Conservation (phyloP, 2,797 vertebrate genomes). For the Malacoraja senta region DNA sequence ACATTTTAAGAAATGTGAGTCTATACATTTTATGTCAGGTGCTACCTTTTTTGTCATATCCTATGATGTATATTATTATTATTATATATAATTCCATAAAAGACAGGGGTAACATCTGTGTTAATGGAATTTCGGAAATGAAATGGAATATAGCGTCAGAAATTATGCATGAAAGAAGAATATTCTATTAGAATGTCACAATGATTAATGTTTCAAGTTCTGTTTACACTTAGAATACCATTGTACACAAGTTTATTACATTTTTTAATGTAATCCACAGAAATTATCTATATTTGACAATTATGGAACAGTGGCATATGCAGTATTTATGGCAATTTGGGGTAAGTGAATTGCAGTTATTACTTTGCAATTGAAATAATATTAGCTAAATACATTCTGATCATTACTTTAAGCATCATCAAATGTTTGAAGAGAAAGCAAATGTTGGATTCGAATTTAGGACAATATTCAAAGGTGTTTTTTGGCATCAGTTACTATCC, state of each 20-base stretch:
- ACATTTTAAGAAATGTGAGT: not conserved
- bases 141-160: not conserved
- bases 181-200: not conserved
- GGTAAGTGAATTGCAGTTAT: conserved; percentile 61
- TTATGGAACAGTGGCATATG: conserved; percentile 85
- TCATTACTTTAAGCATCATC: not conserved
- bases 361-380: conserved; percentile 40
- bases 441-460: not conserved
- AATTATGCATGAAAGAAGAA: not conserved
- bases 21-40: not conserved
- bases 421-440: not conserved
- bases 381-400: not conserved
- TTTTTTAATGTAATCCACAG: conserved; percentile 57
- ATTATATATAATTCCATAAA: not conserved
- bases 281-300: conserved; percentile 91
- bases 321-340: conserved; percentile 92
- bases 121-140: not conserved
- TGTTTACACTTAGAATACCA: not conserved
- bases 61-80: not conserved
- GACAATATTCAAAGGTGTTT: not conserved
- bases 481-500: not conserved
- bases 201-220: not conserved
- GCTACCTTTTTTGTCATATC: not conserved
- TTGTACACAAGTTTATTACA: not conserved
- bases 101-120: not conserved